phyloP scores from a whole-genome alignment of 2,888 invertebrate species.

The Nesidiocoris tenuis region DNA sequence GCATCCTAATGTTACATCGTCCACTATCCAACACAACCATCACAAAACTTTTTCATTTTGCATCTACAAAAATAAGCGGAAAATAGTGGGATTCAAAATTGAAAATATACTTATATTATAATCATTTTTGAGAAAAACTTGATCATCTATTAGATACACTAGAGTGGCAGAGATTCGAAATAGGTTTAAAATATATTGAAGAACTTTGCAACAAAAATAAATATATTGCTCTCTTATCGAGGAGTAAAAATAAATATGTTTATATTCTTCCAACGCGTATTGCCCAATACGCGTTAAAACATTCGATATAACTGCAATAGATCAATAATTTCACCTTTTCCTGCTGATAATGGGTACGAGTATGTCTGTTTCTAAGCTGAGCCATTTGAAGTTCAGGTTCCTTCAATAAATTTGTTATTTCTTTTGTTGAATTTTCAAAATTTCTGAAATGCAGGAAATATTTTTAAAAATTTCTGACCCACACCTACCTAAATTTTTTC shows the following conservation, averaged over 20 bases:
- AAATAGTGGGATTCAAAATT: slow-evolving; percentile 19
- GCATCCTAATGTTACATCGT: no score
- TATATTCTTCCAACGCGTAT: background rate
- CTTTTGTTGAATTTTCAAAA: no score
- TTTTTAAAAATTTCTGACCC: no score
- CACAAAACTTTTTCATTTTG: background rate
- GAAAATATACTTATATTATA: background rate
- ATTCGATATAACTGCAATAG: background rate
- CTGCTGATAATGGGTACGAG: no score
- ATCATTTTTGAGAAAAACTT: background rate
- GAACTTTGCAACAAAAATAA: slow-evolving; percentile 24
- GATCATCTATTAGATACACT: slow-evolving; percentile 9
- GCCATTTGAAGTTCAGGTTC: no score
- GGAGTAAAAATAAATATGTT: slow-evolving; percentile 13
- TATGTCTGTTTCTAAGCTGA: no score
- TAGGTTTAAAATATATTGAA: background rate
- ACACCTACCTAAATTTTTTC: no score
- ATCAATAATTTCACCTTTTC: background rate
- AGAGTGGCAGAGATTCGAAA: background rate
- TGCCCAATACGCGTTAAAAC: background rate
- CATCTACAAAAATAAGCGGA: slow-evolving; percentile 29
- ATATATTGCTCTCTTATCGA: background rate
- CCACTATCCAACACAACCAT: background rate
- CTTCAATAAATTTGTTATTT: no score
- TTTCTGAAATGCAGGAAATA: no score